Evolutionary conservation across 2,888 invertebrate species (phyloP).

Genomic region (Bimastos eiseni): DNA sequence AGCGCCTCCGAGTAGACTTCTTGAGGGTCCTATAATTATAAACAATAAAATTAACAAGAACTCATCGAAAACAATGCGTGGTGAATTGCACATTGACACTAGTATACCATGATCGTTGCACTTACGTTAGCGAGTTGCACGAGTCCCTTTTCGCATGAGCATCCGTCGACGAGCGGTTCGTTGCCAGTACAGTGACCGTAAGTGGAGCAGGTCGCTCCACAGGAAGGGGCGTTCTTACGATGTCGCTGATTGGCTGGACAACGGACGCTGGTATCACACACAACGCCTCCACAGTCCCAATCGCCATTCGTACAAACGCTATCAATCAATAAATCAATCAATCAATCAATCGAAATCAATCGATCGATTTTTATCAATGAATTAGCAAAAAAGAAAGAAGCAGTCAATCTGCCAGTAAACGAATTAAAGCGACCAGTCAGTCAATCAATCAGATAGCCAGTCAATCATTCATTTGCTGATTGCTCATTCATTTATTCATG

Average conservation of each 20-base stretch:
- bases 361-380: neutral
- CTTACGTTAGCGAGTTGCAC: constrained; percentile 25
- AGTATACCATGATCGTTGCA: neutral
- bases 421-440: neutral
- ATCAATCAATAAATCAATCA: neutral
- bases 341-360: neutral
- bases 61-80: too few species aligned
- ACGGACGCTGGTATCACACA: constrained; percentile 36
- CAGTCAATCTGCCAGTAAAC: neutral
- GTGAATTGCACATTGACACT: neutral
- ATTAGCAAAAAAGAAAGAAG: neutral
- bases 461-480: neutral
- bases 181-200: constrained; percentile 26
- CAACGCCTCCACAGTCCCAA: constrained; percentile 40
- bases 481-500: too few species aligned
- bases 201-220: constrained; percentile 40
- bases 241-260: constrained; percentile 42
- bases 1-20: too few species aligned
- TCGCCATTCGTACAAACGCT: constrained; percentile 40
- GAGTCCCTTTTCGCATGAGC: constrained; percentile 39
- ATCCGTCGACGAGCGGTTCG: constrained; percentile 34
- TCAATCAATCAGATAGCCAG: neutral
- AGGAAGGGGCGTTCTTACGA: constrained; percentile 35
- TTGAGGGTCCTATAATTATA: too few species aligned
- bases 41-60: too few species aligned